Conservation (phyloP, 2,113 vertebrate species). For the Xenotilapia leptura region DNA sequence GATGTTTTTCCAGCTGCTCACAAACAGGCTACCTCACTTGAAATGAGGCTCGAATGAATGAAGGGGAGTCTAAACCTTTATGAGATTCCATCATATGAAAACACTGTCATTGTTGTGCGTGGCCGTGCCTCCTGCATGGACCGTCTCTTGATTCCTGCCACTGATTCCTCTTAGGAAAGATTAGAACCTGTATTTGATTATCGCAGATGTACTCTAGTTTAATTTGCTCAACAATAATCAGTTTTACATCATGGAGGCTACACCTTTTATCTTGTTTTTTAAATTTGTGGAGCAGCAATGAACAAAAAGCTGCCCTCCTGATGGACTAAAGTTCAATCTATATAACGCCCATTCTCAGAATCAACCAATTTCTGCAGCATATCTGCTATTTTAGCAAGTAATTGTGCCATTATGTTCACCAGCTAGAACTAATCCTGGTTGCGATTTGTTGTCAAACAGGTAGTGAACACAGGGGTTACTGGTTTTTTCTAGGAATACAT, state of each 20-base stretch:
- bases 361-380: neutral
- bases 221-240: neutral
- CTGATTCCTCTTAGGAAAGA: neutral
- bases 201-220: neutral
- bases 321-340: neutral
- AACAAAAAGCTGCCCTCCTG: neutral
- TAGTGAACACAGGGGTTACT: neutral
- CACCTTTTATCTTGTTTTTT: neutral
- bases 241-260: neutral
- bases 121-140: neutral
- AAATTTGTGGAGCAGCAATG: neutral
- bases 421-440: neutral
- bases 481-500: neutral
- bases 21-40: conserved; percentile 50
- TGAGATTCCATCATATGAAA: neutral
- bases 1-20: conserved; percentile 67
- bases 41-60: conserved; percentile 2
- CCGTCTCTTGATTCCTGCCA: neutral
- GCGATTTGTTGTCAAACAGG: neutral
- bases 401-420: neutral
- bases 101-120: conserved; percentile 13
- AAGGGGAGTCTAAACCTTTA: neutral
- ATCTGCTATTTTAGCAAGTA: neutral
- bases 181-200: neutral
- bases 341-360: neutral